Percentiles rank a stretch among this genome's conserved stretches.
Conservation (phyloP, 37 sponge, comb jelly and placozoan genomes). For the Chondrilla cf. caribensis region DNA sequence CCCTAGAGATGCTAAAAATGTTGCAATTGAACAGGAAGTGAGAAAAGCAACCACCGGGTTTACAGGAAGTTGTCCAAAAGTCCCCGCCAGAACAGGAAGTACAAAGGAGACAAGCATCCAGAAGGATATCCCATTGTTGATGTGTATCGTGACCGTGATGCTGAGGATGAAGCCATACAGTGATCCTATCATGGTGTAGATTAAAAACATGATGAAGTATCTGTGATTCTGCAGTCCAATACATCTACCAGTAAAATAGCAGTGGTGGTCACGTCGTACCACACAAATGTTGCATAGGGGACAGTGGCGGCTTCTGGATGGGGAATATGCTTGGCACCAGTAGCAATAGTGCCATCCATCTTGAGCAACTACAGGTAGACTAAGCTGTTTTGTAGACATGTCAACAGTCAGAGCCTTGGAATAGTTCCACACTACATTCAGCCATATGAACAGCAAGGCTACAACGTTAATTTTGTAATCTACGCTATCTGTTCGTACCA, state of each 20-base stretch:
- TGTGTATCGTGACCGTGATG: constrained; percentile 9
- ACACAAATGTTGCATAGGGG: constrained; percentile 64
- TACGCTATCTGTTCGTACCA: constrained; percentile 31
- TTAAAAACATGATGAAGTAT: constrained; percentile 67
- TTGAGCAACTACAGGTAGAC: constrained; percentile 46
- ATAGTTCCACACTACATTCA: constrained; percentile 33
- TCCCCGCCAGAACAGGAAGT: constrained; percentile 65
- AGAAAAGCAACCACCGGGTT: constrained; percentile 32
- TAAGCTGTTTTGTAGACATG: constrained; percentile 38
- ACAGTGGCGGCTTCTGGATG: constrained; percentile 78
- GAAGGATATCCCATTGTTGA: constrained; percentile 40
- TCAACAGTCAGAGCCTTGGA: constrained; percentile 36
- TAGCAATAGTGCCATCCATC: constrained; percentile 77
- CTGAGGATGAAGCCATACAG: constrained; percentile 52
- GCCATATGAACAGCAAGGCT: constrained; percentile 44
- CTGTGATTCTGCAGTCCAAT: constrained; percentile 83
- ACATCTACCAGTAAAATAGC: constrained; percentile 75
- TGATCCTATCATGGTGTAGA: constrained; percentile 43
- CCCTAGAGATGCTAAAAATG: constrained; percentile 18
- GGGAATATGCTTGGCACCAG: constrained; percentile 58
- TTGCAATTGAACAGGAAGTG: constrained; percentile 47
- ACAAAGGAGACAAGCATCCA: constrained; percentile 40
- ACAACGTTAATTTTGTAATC: constrained; percentile 18
- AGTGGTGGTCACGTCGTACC: constrained; percentile 84
- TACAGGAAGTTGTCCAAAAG: constrained; percentile 52